phyloP scores from a whole-genome alignment of 1,140 invertebrate genomes.

The Anastatus disparis region DNA sequence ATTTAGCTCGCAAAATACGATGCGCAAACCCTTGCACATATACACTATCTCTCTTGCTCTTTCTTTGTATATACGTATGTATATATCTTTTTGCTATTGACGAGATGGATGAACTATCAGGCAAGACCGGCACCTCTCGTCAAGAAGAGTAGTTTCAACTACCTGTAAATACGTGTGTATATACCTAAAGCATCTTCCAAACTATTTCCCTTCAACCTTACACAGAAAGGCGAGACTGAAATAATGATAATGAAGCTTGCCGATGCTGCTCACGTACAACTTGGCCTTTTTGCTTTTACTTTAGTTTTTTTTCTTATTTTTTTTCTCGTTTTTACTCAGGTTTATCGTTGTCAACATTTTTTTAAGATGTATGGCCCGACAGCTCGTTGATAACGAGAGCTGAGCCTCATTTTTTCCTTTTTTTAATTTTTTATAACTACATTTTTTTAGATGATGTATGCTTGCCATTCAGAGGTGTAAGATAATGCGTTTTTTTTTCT shows the following conservation, averaged over 20 bases:
- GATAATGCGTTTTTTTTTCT: background rate
- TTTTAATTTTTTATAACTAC: background rate
- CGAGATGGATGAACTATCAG: background rate
- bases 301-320: too few species aligned
- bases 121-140: too few species aligned
- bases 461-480: slow-evolving; percentile 1
- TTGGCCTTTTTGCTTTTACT: too few species aligned
- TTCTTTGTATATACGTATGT: too few species aligned
- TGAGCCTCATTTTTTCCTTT: background rate
- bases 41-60: background rate
- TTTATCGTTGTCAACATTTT: background rate
- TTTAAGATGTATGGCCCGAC: background rate
- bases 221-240: too few species aligned
- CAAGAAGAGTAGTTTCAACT: too few species aligned
- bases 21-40: too few species aligned
- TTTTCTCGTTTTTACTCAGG: background rate
- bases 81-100: too few species aligned
- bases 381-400: slow-evolving; percentile 11
- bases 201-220: too few species aligned
- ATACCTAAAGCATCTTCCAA: too few species aligned
- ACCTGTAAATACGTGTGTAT: too few species aligned
- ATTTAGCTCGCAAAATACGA: slow-evolving; percentile 8
- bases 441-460: background rate
- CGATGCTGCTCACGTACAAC: slow-evolving; percentile 14
- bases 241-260: too few species aligned